Conservation (phyloP, 2,888 invertebrate species). For the Netelia melanura region DNA sequence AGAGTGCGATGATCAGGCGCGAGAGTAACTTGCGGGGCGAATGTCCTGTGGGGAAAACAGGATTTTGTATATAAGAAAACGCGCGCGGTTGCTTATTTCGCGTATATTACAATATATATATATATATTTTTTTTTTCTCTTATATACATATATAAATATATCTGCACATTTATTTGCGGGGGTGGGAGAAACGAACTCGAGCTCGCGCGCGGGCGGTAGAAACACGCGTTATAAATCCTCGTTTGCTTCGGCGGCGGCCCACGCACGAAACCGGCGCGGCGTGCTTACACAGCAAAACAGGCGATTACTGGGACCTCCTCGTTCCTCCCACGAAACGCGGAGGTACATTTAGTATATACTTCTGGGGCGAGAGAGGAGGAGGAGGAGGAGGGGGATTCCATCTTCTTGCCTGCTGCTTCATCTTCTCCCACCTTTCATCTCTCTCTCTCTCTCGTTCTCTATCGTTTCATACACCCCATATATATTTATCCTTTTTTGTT, state of each 20-base stretch:
- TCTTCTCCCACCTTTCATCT: not conserved
- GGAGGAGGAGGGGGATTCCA: not conserved
- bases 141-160: not conserved
- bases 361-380: too few relatives aligned
- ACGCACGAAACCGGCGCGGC: conserved; percentile 58
- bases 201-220: conserved; percentile 62
- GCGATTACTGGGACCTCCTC: conserved; percentile 62
- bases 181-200: conserved; percentile 38
- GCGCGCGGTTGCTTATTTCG: not conserved
- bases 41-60: conserved; percentile 7
- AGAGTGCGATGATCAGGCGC: not conserved
- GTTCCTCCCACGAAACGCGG: conserved; percentile 46
- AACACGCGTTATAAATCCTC: conserved; percentile 68
- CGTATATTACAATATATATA: not conserved
- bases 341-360: conserved; percentile 31
- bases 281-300: conserved; percentile 67
- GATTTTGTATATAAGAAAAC: not conserved
- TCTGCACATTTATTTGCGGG: not conserved
- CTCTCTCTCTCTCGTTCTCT: conserved; percentile 1
- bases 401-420: conserved; percentile 26
- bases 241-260: conserved; percentile 63
- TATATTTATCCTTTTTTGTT: not conserved
- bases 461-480: not conserved
- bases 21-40: not conserved
- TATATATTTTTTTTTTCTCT: not conserved